A percentile compares a stretch with the other conserved stretches of the same genome.
Conservation (phyloP, 2,888 invertebrate genomes). For the Platycheirus rosarum region DNA sequence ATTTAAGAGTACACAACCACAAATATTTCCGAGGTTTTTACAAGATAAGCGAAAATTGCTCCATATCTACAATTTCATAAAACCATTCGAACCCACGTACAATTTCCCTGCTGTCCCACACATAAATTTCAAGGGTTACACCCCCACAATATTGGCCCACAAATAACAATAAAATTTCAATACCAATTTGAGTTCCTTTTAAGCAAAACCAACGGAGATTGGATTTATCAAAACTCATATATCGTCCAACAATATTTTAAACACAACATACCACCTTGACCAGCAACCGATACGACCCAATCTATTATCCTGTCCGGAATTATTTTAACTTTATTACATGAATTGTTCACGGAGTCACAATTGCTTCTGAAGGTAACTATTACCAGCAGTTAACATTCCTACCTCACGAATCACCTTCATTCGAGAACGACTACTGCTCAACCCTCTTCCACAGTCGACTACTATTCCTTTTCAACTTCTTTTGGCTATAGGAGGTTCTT, state of each 20-base stretch:
- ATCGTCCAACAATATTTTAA: neutral
- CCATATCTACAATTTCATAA: too few species aligned
- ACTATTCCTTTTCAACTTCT: neutral
- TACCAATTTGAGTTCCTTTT: neutral
- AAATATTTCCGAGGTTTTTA: too few species aligned
- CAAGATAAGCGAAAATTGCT: too few species aligned
- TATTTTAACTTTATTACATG: constrained; percentile 52
- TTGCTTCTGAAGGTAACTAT: constrained; percentile 25
- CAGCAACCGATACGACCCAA: constrained; percentile 30
- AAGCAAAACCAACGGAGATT: neutral
- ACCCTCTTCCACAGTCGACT: neutral
- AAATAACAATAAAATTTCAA: constrained; percentile 13
- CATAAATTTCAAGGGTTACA: neutral
- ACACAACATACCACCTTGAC: neutral
- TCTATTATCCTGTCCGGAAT: constrained; percentile 39
- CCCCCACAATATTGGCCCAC: neutral
- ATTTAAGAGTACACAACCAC: too few species aligned
- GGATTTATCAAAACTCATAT: constrained; percentile 1
- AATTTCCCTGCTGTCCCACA: neutral
- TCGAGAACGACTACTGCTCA: neutral
- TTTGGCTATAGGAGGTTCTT: neutral
- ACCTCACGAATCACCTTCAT: constrained; percentile 14
- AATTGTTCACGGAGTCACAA: constrained; percentile 56
- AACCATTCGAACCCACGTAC: neutral
- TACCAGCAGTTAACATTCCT: constrained; percentile 43